Evolutionary conservation across 2,113 vertebrate species (phyloP).

Genomic region (Plectropomus leopardus): DNA sequence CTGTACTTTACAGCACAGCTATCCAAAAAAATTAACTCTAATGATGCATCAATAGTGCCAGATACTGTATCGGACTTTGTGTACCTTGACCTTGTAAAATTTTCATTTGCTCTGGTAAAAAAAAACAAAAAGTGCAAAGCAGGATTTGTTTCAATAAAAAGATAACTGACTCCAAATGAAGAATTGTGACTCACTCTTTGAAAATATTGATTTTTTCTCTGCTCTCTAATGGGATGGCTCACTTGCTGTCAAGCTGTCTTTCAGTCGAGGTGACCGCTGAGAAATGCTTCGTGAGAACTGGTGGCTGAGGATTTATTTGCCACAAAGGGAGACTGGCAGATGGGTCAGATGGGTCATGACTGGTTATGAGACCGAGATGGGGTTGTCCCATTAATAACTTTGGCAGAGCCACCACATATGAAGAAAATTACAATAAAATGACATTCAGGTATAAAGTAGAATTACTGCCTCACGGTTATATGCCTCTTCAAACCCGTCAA

Average conservation of each 20-base stretch:
- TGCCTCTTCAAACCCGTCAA: too few relatives aligned
- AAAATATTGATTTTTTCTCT: constrained; percentile 49
- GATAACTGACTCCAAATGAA: neutral
- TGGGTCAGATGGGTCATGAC: constrained; percentile 16
- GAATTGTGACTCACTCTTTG: constrained; percentile 25
- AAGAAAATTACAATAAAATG: neutral
- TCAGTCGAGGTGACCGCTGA: constrained; percentile 41
- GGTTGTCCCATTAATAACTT: neutral
- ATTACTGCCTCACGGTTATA: too few relatives aligned
- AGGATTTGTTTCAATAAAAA: neutral
- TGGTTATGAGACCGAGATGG: constrained; percentile 11
- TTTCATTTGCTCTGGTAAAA: neutral
- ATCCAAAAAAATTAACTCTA: neutral
- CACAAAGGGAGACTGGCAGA: constrained; percentile 38
- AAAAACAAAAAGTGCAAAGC: neutral
- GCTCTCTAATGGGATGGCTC: constrained; percentile 36
- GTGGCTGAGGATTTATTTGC: constrained; percentile 22
- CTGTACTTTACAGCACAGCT: neutral
- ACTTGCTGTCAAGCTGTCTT: constrained; percentile 52
- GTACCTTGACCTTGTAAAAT: neutral
- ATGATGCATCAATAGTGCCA: neutral
- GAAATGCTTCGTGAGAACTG: constrained; percentile 21
- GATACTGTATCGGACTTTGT: neutral
- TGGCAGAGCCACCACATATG: neutral
- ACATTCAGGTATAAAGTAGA: too few relatives aligned